phyloP scores from a whole-genome alignment of 1,140 invertebrate genomes.

The Cyrtorhinus lividipennis region DNA sequence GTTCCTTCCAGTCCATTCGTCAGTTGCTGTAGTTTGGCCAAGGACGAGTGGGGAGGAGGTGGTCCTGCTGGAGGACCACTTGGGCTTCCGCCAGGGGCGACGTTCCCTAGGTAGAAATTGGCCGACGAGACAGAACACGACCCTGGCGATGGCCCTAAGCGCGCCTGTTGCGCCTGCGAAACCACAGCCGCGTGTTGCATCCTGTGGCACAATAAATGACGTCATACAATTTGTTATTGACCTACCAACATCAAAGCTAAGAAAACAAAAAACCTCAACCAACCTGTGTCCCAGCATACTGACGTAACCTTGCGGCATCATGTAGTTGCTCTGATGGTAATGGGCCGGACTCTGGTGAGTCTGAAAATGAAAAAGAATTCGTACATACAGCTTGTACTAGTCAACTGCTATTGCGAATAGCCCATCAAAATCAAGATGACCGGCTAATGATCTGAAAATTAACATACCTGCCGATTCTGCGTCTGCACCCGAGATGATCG shows the following conservation, averaged over 20 bases:
- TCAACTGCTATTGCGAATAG: too few relatives aligned
- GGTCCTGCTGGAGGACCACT: slow-evolving; percentile 12
- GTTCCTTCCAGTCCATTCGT: slow-evolving; percentile 65
- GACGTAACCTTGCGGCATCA: slow-evolving; percentile 16
- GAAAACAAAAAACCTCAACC: background rate
- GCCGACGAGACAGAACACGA: slow-evolving; percentile 8
- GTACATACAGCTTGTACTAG: too few relatives aligned
- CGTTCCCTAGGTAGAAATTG: slow-evolving; percentile 20
- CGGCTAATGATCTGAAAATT: too few relatives aligned
- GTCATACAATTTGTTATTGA: background rate
- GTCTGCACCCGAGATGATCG: slow-evolving; percentile 27
- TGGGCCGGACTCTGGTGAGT: slow-evolving; percentile 27
- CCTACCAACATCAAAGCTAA: too few relatives aligned
- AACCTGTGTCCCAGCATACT: background rate
- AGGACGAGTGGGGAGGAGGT: slow-evolving; percentile 40
- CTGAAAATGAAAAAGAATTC: slow-evolving; percentile 30
- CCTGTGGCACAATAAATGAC: background rate
- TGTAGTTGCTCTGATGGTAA: slow-evolving; percentile 33
- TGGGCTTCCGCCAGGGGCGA: slow-evolving; percentile 1
- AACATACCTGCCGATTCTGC: slow-evolving; percentile 28
- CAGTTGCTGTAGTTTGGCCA: slow-evolving; percentile 70
- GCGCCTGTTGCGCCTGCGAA: background rate
- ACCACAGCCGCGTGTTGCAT: too few relatives aligned
- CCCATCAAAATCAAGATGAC: too few relatives aligned
- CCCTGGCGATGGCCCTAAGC: slow-evolving; percentile 1